Conservation (phyloP, 2,888 invertebrate genomes). For the Luperina nickerlii region DNA sequence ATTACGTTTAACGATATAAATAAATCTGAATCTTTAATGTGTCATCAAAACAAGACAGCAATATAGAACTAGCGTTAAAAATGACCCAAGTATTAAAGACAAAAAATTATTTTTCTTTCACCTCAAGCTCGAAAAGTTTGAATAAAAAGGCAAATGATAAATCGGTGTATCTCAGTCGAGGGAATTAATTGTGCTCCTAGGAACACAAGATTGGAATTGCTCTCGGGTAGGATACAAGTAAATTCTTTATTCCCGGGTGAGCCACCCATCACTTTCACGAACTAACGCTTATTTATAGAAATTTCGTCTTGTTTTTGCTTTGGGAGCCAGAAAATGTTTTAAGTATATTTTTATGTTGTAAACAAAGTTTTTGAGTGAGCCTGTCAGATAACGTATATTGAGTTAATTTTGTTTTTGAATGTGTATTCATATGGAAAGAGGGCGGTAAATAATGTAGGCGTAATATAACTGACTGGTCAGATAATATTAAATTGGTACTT, state of each 20-base stretch:
- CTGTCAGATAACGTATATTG: conserved; percentile 14
- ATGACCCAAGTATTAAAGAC: conserved; percentile 18
- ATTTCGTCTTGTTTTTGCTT: conserved; percentile 47
- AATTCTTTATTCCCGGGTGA: conserved; percentile 63
- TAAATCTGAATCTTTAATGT: neutral
- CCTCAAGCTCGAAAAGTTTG: conserved; percentile 53
- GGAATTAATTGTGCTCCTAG: conserved; percentile 71
- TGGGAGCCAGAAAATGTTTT: conserved; percentile 38
- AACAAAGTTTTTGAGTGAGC: conserved; percentile 30
- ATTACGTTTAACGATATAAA: neutral
- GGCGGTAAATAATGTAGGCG: conserved; percentile 1
- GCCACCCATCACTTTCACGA: conserved; percentile 61
- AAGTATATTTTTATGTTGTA: conserved; percentile 51
- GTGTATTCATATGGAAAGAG: conserved; percentile 26
- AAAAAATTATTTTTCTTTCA: conserved; percentile 37
- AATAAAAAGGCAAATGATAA: conserved; percentile 70
- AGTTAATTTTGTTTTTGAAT: conserved; percentile 16
- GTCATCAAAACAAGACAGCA: neutral
- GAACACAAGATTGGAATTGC: conserved; percentile 66
- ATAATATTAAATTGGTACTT: neutral
- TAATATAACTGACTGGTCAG: neutral
- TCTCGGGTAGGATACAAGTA: conserved; percentile 63
- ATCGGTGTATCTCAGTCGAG: conserved; percentile 70
- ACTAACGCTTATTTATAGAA: conserved; percentile 42
- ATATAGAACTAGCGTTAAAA: conserved; percentile 19